These are phyloP conservation scores for Eremobia ochroleuca DNA, from an alignment of 2,888 invertebrate species.

Conservation along the genomic window DNA sequence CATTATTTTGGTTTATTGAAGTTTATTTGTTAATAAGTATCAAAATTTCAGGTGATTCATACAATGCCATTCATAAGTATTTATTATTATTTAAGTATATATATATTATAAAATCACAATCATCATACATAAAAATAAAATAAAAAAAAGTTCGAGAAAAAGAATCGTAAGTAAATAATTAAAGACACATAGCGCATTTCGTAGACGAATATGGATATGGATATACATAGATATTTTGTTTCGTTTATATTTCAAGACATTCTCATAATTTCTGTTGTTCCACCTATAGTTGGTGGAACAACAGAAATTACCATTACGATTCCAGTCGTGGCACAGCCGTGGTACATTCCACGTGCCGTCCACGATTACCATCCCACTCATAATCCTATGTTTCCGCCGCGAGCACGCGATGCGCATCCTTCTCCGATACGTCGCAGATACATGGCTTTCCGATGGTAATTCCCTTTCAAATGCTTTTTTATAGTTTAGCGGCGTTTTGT, in stretches of 20 bases:
- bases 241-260: background rate
- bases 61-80: background rate
- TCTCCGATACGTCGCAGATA: slow-evolving; percentile 48
- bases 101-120: too few relatives aligned
- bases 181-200: background rate
- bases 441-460: slow-evolving; percentile 61
- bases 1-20: background rate
- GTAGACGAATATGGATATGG: background rate
- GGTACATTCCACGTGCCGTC: slow-evolving; percentile 37
- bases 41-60: background rate
- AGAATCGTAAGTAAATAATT: background rate
- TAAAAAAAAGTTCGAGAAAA: too few relatives aligned
- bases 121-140: background rate
- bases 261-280: background rate
- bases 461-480: slow-evolving; percentile 52
- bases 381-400: slow-evolving; percentile 52
- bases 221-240: too few relatives aligned
- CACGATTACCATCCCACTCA: slow-evolving; percentile 53
- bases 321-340: slow-evolving; percentile 9
- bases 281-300: slow-evolving; percentile 1
- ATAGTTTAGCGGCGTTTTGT: slow-evolving; percentile 53
- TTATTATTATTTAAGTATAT: background rate
- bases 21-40: background rate
- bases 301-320: slow-evolving; percentile 6
- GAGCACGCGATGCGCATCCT: slow-evolving; percentile 57